These are phyloP conservation scores for Anabas testudineus DNA, from an alignment of 2,797 vertebrate genomes.

Conservation along the genomic window DNA sequence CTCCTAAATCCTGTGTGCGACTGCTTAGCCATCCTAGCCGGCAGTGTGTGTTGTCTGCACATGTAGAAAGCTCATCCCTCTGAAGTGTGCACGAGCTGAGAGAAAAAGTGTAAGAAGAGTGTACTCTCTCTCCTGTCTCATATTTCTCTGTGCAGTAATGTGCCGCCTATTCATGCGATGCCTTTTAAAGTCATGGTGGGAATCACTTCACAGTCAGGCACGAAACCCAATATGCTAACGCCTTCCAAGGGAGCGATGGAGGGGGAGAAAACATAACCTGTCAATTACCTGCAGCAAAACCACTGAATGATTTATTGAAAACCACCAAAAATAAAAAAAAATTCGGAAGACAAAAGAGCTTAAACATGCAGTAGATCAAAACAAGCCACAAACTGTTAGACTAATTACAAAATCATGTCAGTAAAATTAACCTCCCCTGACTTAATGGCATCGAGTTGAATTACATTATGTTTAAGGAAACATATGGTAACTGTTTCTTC, in stretches of 20 bases:
- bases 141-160: slow-evolving; percentile 69
- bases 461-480: slow-evolving; percentile 37
- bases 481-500: slow-evolving; percentile 39
- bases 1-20: slow-evolving; percentile 43
- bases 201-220: slow-evolving; percentile 69
- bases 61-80: slow-evolving; percentile 42
- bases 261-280: slow-evolving; percentile 73
- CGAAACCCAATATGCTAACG: slow-evolving; percentile 76
- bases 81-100: slow-evolving; percentile 39
- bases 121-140: slow-evolving; percentile 51
- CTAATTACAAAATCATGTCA: slow-evolving; percentile 53
- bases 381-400: slow-evolving; percentile 41
- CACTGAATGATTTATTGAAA: slow-evolving; percentile 68
- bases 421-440: slow-evolving; percentile 50
- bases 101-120: slow-evolving; percentile 46
- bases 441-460: slow-evolving; percentile 40
- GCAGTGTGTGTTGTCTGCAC: not conserved
- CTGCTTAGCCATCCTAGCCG: slow-evolving; percentile 54
- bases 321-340: slow-evolving; percentile 44
- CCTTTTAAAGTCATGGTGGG: slow-evolving; percentile 73
- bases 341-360: slow-evolving; percentile 53
- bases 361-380: slow-evolving; percentile 46
- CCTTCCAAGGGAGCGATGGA: slow-evolving; percentile 58
- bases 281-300: slow-evolving; percentile 72
- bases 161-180: slow-evolving; percentile 64